These are phyloP conservation scores for Elymnias hypermnestra DNA, from an alignment of 1,140 invertebrate genomes.

Conservation along the genomic window DNA sequence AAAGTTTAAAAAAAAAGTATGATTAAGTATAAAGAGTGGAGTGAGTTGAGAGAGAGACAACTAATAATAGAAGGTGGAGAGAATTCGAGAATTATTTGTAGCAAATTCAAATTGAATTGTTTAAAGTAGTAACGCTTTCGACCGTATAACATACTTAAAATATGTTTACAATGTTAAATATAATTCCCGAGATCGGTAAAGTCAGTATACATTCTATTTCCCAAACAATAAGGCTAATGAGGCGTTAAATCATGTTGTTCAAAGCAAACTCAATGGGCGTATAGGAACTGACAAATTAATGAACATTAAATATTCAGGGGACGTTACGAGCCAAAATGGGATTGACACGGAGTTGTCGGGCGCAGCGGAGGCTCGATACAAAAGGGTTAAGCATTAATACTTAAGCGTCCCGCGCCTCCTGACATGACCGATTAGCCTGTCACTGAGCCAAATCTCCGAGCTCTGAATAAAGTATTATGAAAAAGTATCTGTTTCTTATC, in stretches of 20 bases:
- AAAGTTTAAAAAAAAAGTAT: no score
- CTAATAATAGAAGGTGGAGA: no score
- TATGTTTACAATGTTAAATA: no score
- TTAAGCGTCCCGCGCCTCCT: constrained; percentile 58
- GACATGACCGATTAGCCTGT: constrained; percentile 67
- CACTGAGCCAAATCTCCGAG: constrained; percentile 64
- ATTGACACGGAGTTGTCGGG: constrained; percentile 65
- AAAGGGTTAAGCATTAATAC: constrained; percentile 73
- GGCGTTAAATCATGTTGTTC: constrained; percentile 16
- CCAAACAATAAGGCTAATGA: constrained; percentile 10
- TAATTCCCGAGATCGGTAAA: no score
- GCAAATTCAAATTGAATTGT: no score
- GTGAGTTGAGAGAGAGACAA: no score
- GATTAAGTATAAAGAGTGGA: no score
- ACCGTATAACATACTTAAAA: no score
- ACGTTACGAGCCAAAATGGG: constrained; percentile 42
- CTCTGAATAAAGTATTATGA: constrained; percentile 73
- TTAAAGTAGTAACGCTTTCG: no score
- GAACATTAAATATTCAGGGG: constrained; percentile 66
- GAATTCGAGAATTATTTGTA: no score
- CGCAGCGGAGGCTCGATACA: constrained; percentile 40
- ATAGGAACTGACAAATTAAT: constrained; percentile 64
- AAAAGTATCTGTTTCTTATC: constrained; percentile 67
- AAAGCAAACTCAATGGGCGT: constrained; percentile 37
- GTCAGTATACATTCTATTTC: background rate